These are phyloP conservation scores for Ophion slaviceki DNA, from an alignment of 2,888 invertebrate species.

Conservation along the genomic window DNA sequence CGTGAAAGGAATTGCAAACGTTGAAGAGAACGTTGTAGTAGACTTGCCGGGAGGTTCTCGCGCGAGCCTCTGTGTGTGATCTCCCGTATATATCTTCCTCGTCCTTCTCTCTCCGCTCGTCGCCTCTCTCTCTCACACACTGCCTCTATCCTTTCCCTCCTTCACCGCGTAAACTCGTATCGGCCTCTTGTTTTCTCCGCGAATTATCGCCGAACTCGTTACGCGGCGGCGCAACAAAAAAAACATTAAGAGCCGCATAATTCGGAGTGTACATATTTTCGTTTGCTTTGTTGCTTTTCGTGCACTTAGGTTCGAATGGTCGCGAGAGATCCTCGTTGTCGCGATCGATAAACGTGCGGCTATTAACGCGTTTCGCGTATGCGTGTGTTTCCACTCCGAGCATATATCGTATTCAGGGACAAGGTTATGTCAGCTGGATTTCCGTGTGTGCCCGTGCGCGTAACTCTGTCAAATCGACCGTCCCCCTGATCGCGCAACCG, in stretches of 20 bases:
- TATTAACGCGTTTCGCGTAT: slow-evolving; percentile 29
- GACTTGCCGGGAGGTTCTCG: slow-evolving; percentile 64
- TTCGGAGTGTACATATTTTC: neutral
- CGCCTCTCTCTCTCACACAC: slow-evolving; percentile 25
- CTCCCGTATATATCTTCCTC: slow-evolving; percentile 49
- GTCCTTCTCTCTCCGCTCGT: slow-evolving; percentile 44
- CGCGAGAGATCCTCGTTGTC: slow-evolving; percentile 36
- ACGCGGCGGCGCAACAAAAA: neutral
- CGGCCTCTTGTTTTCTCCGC: slow-evolving; percentile 38
- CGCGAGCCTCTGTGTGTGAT: slow-evolving; percentile 56
- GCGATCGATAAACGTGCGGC: slow-evolving; percentile 35
- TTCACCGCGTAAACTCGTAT: slow-evolving; percentile 39
- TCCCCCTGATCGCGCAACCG: slow-evolving; percentile 74
- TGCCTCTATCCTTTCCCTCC: slow-evolving; percentile 22
- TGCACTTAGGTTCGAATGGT: neutral
- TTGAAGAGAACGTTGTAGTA: slow-evolving; percentile 55
- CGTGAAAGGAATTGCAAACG: slow-evolving; percentile 41
- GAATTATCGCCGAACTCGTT: slow-evolving; percentile 22
- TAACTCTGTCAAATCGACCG: slow-evolving; percentile 79
- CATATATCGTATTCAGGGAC: slow-evolving; percentile 52
- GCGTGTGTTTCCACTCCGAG: slow-evolving; percentile 49
- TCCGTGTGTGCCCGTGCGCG: slow-evolving; percentile 74
- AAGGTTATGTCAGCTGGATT: slow-evolving; percentile 83
- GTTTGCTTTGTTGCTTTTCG: slow-evolving; percentile 8
- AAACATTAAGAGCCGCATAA: neutral